Base-by-base conservation (phyloP, 92 coral and sea anemone genomes). In the Porites evermanni region DNA sequence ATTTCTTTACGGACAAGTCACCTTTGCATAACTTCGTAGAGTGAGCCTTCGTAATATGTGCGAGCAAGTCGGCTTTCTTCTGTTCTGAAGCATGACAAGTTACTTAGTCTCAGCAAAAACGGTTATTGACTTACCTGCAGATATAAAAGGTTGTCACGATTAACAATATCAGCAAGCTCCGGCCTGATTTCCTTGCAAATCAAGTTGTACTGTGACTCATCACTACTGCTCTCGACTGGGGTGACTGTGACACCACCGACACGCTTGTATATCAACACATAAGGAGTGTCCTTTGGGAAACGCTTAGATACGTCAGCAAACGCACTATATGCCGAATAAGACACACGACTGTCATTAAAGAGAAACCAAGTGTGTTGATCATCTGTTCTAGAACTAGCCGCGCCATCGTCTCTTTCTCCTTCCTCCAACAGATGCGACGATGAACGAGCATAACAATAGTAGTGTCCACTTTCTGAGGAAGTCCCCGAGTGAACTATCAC, bases 401-500 rank as follows among this genome's bases (percentile, higher is more conserved):
- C 38, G 13, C 76, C 78, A 7, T 69, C 21, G 56, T 50, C 88
- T 20, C 54, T 38, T 21, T 23, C 82, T 32, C 52, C 75, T 12
- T 26, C 51, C 7, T 16, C 79, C 10, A 58, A 38, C 69, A 89
- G 77, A 21, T 74, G 74, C n/a, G 84, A 59, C 12, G 90, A 81
- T 50, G 95, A 86, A 44, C 94, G 84, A 1, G 97, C 99, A 73
- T 97, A 97, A 67, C 99, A 95, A 69, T 97, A 97, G 72, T 97
- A 97, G 81, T 97, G 99, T 0, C 99, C 99, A 23, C 98, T 95
- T 78, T 97, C 99, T 12, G 98, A 97, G 3, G 99, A 95, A 6
- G 91, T 95, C n/a, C 99, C 99, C 10, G 99, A 97, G 79, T 97
- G 99, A 52, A 97, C 98, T 23, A 97, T 92, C 0, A 97, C 98